Conservation (phyloP, 2,113 vertebrate species). For the Dendropsophus ebraccatus region DNA sequence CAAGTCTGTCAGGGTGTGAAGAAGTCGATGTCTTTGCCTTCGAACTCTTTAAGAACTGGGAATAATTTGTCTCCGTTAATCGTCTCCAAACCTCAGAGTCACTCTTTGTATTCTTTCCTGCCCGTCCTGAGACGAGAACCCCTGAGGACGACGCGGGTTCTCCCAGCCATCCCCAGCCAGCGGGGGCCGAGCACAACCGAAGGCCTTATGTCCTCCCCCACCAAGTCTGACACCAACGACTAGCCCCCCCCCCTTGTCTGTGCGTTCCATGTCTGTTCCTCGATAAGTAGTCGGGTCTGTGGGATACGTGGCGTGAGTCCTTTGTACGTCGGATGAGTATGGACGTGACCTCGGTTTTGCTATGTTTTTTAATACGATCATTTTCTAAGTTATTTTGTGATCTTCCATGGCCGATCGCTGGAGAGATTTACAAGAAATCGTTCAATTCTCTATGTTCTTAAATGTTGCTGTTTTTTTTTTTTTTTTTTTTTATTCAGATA, state of each 20-base stretch:
- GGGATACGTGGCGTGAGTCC: not conserved
- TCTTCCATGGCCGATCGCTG: constrained; percentile 31
- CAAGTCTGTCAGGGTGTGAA: constrained; percentile 69
- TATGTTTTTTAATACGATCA: constrained; percentile 34
- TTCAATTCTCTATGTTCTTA: constrained; percentile 2
- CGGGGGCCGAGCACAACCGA: constrained; percentile 66
- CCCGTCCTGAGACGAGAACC: constrained; percentile 73
- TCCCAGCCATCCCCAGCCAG: constrained; percentile 82
- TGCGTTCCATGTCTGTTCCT: not conserved
- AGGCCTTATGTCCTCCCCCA: constrained; percentile 52
- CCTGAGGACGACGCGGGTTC: constrained; percentile 73
- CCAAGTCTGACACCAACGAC: constrained; percentile 41
- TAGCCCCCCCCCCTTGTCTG: not conserved
- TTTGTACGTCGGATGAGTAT: constrained; percentile 5
- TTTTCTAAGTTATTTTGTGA: constrained; percentile 56
- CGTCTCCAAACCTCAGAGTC: constrained; percentile 65
- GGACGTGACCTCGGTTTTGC: constrained; percentile 19
- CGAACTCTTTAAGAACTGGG: constrained; percentile 64
- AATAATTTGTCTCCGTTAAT: constrained; percentile 64
- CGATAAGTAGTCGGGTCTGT: constrained; percentile 1
- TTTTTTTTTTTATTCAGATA: not conserved
- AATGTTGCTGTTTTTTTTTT: constrained; percentile 31
- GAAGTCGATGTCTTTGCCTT: constrained; percentile 72
- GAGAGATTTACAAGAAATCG: not conserved
- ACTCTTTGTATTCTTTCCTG: constrained; percentile 68